Evolutionary conservation across 1,140 invertebrate genomes (phyloP).

Genomic region (Vollenhovia emeryi): DNA sequence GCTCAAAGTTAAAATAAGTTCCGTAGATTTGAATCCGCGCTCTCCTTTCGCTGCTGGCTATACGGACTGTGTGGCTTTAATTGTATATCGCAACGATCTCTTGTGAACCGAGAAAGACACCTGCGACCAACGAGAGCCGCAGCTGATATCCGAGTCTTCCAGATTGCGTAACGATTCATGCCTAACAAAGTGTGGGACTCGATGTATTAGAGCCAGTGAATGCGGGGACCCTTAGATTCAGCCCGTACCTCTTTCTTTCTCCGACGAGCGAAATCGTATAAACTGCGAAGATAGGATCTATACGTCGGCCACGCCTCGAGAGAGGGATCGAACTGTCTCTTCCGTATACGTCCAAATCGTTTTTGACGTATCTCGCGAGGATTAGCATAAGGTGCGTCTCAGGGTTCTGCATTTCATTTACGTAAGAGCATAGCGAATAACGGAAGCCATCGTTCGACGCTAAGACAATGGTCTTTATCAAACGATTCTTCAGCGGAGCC

Average conservation of each 20-base stretch:
- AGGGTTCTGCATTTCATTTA: conserved; percentile 44
- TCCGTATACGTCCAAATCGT: conserved; percentile 68
- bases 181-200: conserved; percentile 69
- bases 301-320: conserved; percentile 56
- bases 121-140: conserved; percentile 60
- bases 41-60: conserved; percentile 57
- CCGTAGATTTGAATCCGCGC: background rate
- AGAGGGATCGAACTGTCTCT: conserved; percentile 66
- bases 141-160: conserved; percentile 67
- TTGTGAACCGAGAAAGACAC: conserved; percentile 64
- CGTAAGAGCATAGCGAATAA: conserved; percentile 52
- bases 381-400: conserved; percentile 69
- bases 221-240: conserved; percentile 58
- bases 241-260: conserved; percentile 38
- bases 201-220: conserved; percentile 37
- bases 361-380: conserved; percentile 59
- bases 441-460: conserved; percentile 56
- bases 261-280: conserved; percentile 68
- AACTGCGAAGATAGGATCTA: conserved; percentile 67
- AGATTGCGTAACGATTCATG: conserved; percentile 69
- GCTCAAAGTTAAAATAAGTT: conserved; percentile 50
- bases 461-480: conserved; percentile 43
- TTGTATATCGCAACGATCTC: conserved; percentile 65
- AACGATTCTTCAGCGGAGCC: conserved; percentile 18
- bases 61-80: conserved; percentile 55